Base-by-base conservation (phyloP, 2,888 invertebrate genomes). In the Aquatica leii region DNA sequence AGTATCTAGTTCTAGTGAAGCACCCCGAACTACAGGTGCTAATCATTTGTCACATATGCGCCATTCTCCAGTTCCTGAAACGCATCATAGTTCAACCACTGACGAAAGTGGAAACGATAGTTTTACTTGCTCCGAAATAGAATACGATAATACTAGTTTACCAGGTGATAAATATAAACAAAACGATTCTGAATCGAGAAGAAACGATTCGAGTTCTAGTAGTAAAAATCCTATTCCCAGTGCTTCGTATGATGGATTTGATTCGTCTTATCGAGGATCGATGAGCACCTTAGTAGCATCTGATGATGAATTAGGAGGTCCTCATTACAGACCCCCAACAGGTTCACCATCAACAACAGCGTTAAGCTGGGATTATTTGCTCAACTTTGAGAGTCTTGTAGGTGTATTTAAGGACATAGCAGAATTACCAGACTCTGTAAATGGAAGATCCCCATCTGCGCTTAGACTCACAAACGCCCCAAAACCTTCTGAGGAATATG, bases 111-210 rank as follows among this genome's bases (percentile, higher is more conserved):
- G 92, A 3, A 96, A 97, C 82, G 97, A 98, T 79, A 97, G 97
- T 73, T 98, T 98, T 83, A 98, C 97, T 9, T 98, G 97, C 83
- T 97, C 97, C 0, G 97, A 97, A 84, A 97, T 97, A 78, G 98
- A 98, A 81, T 97, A 96, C 79, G 97, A 97, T 76, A 95, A 95
- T 78, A 92, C 93, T 75, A 93, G 93, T 74, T 84, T 93, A 67
- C 90, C 88, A 57, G 93, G 92, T 12, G 93, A 93, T 76, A 93
- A 93, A 77, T 85, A 88, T 65, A 82, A 81, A 71, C 73, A 77
- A 14, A 78, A 74, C 62, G 81, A 81, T 64, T 71, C 79, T 2
- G 80, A 80, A 59, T 70, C 77, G 14, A 66, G 76, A 48, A 67
- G 79, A 31, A 78, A 78, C 65, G 77, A 79, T 60, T 76, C 78